Percentiles rank a stretch among this genome's conserved stretches.
phyloP scores from a whole-genome alignment of 1,140 invertebrate genomes.

The Drosophila oshimai region DNA sequence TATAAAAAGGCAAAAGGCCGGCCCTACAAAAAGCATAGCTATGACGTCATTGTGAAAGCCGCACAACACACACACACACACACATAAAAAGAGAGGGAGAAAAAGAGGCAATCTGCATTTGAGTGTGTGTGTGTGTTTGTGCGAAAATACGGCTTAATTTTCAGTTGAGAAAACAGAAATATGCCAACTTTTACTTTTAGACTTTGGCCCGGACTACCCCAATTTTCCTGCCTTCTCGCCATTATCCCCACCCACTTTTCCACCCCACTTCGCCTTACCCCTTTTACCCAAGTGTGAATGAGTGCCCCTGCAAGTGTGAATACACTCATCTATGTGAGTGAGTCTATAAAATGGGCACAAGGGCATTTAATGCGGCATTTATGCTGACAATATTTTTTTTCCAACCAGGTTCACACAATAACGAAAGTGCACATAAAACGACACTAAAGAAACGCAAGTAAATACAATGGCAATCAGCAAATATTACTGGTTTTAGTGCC shows the following conservation, averaged over 20 bases:
- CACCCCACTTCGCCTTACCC: background rate
- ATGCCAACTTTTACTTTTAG: conserved; percentile 52
- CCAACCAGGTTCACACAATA: conserved; percentile 19
- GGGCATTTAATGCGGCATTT: conserved; percentile 56
- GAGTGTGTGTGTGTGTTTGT: conserved; percentile 6
- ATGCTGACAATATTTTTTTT: conserved; percentile 24
- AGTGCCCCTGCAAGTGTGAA: conserved; percentile 30
- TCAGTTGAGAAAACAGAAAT: conserved; percentile 49
- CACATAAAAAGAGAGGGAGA: background rate
- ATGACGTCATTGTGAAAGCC: conserved; percentile 69
- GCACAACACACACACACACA: conserved; percentile 8
- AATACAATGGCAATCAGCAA: background rate
- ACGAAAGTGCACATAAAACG: conserved; percentile 3
- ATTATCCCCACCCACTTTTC: background rate
- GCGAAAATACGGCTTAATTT: conserved; percentile 46
- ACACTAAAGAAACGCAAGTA: background rate
- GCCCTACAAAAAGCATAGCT: conserved; percentile 22
- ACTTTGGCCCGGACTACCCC: conserved; percentile 22
- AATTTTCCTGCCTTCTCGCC: background rate
- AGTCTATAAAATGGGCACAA: conserved; percentile 63
- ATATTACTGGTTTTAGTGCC: too few species aligned
- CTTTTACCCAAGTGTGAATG: conserved; percentile 5
- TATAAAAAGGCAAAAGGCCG: conserved; percentile 55
- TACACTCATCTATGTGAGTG: conserved; percentile 30
- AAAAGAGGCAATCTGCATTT: background rate